Evolutionary conservation across 1,140 invertebrate species (phyloP).

Genomic region (Brachionus asplanchnoidis): DNA sequence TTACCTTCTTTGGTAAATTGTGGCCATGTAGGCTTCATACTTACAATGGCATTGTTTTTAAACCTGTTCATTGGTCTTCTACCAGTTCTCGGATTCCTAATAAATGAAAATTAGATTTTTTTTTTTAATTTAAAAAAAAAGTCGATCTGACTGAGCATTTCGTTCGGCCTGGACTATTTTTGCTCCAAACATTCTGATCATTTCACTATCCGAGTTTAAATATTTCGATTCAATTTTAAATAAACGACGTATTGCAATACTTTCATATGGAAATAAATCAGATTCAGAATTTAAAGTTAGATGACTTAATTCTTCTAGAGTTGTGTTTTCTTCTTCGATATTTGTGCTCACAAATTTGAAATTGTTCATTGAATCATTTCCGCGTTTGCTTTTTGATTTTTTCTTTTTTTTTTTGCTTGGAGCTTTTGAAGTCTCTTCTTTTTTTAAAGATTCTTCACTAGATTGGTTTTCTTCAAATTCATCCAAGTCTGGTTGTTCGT

Average conservation of each 20-base stretch:
- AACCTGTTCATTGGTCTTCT: neutral
- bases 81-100: neutral
- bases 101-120: neutral
- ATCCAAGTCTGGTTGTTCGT: neutral
- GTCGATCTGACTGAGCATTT: constrained; percentile 49
- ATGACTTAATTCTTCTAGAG: neutral
- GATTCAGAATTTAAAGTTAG: neutral
- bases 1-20: constrained; percentile 9
- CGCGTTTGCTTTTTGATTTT: constrained; percentile 16
- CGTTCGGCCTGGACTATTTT: constrained; percentile 68
- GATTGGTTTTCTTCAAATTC: neutral
- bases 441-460: neutral
- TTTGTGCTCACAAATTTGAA: constrained; percentile 3
- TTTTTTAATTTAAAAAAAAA: neutral
- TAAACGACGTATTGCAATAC: neutral
- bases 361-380: neutral
- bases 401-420: neutral
- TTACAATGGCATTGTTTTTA: constrained; percentile 15
- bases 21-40: constrained; percentile 22
- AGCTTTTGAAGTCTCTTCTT: neutral
- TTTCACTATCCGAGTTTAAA: constrained; percentile 75
- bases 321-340: constrained; percentile 9
- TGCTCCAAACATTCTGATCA: constrained; percentile 76
- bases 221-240: constrained; percentile 59
- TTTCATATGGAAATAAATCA: neutral